Evolutionary conservation across 2,888 invertebrate genomes (phyloP), one percentile per base, ranked within the genome.

Genomic region (Ptychoptera albimana): DNA sequence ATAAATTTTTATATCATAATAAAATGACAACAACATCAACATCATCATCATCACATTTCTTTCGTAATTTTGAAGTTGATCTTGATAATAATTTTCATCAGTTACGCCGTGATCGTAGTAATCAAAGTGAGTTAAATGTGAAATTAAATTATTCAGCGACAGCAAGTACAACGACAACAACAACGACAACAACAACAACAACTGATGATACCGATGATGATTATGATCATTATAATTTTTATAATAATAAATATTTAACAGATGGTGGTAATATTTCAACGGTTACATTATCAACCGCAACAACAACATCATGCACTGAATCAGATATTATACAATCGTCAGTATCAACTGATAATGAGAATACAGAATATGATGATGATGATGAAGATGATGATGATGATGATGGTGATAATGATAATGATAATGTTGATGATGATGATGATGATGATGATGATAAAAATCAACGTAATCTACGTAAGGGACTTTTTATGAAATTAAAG

Each of bases 231-330:
- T 23, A 23, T 23, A 23, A 7, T 23, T 5, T 23, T 5, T 23
- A 5, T 5, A 23, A 23, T 23, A 7, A 23, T 23, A 23, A 23
- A 23, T 23, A 23, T 23, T 3, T 23, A 23, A 23, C 23, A 23
- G 23, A 23, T 29, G 31, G 34, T 2, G 45, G 45, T 32, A 45
- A 47, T 41, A 9, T 45, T 13, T 47, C 47, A 29, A 29, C 16
- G 6, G 38, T 40, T 29, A 16, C 37, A 11, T 16, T 14, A 9
- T 30, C 16, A 3, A 7, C 38, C 1, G 16, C 6, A 12, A 12
- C 37, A 37, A 5, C 23, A 12, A n/a, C 37, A 12, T 4, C 37
- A 13, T 32, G 11, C 2, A 16, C 16, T 2, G 7, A 23, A 5
- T 11, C 34, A 1, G 42, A 42, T 16, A 36, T 6, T 2, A 42